Evolutionary conservation across 1,140 invertebrate genomes (phyloP), one percentile per base, ranked within the genome.

Genomic region (Lamellibrachia luymesi): DNA sequence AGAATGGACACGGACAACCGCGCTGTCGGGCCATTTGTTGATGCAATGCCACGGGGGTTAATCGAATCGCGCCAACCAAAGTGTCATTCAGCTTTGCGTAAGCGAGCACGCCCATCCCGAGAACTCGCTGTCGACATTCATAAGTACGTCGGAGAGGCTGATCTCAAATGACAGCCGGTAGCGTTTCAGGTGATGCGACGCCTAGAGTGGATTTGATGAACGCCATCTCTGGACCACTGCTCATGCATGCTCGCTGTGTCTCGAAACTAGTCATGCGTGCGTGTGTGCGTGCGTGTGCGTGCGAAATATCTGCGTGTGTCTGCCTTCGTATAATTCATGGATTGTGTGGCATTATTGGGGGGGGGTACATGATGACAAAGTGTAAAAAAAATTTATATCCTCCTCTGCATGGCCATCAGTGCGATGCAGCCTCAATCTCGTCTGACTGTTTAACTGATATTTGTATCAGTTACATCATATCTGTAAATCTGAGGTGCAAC

Each of bases 1-100:
- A 80, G 64, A 80, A 80, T 80, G 64, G 64, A 22, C 64, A 80
- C 4, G 64, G 64, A 80, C 64, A 80, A 80, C 8, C 64, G 13
- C 64, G 64, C 64, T 80, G 64, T 80, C 64, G 13, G 64, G 64
- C 6, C 64, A 80, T 80, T 80, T 80, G 64, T 80, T 22, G 64
- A 80, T 80, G 64, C 64, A 80, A 80, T 80, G 64, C 64, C 64
- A 80, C 25, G 64, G 13, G 64, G 64, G 64, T 80, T 80, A 80
- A 80, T 80, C 64, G 64, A 80, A 80, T 80, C 64, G 64, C 64
- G 64, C 5, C 64, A 80, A 22, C 64, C 8, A 80, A 80, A 80
- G 64, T 80, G 64, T 80, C 64, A 80, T 80, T 80, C 64, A 80
- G 64, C 64, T 80, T 80, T 80, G 64, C 64, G 64, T 80, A 80